These are phyloP conservation scores for Metellina segmentata DNA, from an alignment of 2,888 invertebrate species.

Conservation along the genomic window DNA sequence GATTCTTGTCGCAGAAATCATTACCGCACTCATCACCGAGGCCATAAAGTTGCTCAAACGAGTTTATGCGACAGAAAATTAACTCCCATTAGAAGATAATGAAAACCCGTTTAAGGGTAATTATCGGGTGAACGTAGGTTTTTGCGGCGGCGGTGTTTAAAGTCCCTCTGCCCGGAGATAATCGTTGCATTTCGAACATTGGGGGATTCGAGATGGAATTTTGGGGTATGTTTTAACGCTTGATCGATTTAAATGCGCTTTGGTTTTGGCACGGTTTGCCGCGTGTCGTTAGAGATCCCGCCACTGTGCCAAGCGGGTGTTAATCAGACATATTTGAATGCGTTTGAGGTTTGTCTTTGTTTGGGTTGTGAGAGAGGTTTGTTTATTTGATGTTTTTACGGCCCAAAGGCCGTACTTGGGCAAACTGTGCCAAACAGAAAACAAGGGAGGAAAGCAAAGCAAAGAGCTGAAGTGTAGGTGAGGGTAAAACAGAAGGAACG, in stretches of 20 bases:
- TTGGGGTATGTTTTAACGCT: not conserved
- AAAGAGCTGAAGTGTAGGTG: no score
- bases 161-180: not conserved
- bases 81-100: conserved; percentile 64
- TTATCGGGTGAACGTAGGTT: conserved; percentile 44
- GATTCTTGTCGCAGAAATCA: conserved; percentile 54
- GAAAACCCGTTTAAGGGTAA: conserved; percentile 63
- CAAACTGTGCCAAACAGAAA: no score
- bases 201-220: not conserved
- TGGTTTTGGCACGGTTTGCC: not conserved
- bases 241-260: conserved; percentile 9
- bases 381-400: no score
- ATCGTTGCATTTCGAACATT: not conserved
- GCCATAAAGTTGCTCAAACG: conserved; percentile 37
- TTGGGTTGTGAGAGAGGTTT: no score
- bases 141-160: conserved; percentile 17
- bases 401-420: no score
- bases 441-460: no score
- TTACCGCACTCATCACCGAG: conserved; percentile 34
- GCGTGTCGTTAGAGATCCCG: not conserved
- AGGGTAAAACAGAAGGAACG: no score
- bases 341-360: no score
- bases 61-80: conserved; percentile 56
- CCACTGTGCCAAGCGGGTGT: no score
- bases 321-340: no score